Percentiles rank a stretch among this genome's conserved stretches.
These are phyloP conservation scores for Ibycter americanus DNA, from an alignment of 2,797 vertebrate genomes.

Conservation along the genomic window DNA sequence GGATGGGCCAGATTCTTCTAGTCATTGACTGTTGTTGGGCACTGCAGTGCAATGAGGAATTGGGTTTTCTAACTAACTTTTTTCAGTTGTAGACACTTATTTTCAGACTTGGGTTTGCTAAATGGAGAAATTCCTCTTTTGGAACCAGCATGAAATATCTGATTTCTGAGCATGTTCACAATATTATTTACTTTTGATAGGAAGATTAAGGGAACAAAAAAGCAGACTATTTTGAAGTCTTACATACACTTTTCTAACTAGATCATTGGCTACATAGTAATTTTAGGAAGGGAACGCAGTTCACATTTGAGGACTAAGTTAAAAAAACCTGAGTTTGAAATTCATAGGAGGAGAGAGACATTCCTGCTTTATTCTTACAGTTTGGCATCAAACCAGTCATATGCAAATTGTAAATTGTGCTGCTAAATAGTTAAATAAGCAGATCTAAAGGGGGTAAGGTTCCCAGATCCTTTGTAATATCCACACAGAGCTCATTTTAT, in stretches of 20 bases:
- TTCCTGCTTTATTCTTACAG: slow-evolving; percentile 47
- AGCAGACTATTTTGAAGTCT: background rate
- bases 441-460: slow-evolving; percentile 54
- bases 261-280: background rate
- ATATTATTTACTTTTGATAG: background rate
- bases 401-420: slow-evolving; percentile 58
- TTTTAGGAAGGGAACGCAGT: slow-evolving; percentile 1
- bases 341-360: slow-evolving; percentile 29
- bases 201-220: background rate
- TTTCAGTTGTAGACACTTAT: background rate
- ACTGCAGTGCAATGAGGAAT: background rate
- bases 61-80: background rate
- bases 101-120: slow-evolving; percentile 22
- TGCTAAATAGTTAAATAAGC: slow-evolving; percentile 66
- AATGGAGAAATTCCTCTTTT: slow-evolving; percentile 41
- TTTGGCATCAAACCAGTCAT: slow-evolving; percentile 61
- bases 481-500: slow-evolving; percentile 44
- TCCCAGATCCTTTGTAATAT: slow-evolving; percentile 59
- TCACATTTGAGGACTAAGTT: background rate
- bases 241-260: background rate
- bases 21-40: background rate
- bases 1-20: background rate
- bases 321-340: slow-evolving; percentile 22
- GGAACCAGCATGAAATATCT: background rate
- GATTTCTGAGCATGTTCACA: background rate